Conservation (phyloP, 2,113 vertebrate genomes). For the Motacilla alba region DNA sequence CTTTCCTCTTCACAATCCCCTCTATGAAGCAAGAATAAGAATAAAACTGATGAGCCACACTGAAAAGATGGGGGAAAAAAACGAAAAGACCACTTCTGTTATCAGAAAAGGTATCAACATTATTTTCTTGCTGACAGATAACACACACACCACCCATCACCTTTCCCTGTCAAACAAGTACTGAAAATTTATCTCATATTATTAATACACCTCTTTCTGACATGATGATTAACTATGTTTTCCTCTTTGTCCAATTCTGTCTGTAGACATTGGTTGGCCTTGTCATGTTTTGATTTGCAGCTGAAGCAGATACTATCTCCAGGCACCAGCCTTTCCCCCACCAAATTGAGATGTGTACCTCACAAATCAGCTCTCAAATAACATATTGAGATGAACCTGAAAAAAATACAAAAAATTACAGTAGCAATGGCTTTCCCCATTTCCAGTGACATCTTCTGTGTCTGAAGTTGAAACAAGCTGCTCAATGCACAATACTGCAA, state of each 20-base stretch:
- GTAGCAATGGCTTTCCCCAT: background rate
- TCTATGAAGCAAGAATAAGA: background rate
- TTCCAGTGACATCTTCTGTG: background rate
- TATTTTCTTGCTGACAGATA: background rate
- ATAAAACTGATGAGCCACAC: background rate
- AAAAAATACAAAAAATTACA: background rate
- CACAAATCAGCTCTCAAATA: background rate
- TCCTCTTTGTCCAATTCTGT: background rate
- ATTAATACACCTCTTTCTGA: background rate
- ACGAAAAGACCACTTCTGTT: background rate
- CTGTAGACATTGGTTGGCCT: background rate
- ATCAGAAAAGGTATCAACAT: background rate
- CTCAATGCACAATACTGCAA: background rate
- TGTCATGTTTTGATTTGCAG: background rate
- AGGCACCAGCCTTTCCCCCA: background rate
- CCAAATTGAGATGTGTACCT: background rate
- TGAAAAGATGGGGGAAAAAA: background rate
- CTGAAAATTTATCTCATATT: background rate
- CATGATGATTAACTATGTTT: background rate
- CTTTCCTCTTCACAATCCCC: background rate
- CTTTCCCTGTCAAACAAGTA: background rate
- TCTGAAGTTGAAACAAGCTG: background rate
- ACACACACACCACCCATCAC: rapidly evolving
- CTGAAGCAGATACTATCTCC: background rate
- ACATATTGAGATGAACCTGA: background rate